phyloP scores from a whole-genome alignment of 2,113 vertebrate species.

The Corvus moneduloides region DNA sequence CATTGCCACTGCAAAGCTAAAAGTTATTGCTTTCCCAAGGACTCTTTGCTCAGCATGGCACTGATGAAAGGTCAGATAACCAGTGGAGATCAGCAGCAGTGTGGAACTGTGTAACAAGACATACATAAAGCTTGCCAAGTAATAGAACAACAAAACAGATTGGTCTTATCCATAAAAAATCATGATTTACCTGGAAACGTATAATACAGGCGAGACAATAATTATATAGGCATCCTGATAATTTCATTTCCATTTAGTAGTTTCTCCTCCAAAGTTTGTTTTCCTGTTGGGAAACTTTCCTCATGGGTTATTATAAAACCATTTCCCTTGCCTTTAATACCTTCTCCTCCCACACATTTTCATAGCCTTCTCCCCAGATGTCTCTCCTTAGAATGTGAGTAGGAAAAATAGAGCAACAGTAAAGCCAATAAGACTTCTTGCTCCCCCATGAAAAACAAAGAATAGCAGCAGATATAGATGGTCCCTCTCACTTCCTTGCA shows the following conservation, averaged over 20 bases:
- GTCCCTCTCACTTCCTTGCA: not conserved
- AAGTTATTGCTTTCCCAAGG: not conserved
- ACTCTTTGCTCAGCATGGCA: accelerated
- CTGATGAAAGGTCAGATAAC: not conserved
- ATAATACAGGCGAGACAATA: not conserved
- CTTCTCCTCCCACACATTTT: not conserved
- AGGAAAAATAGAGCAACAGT: not conserved
- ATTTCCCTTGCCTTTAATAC: not conserved
- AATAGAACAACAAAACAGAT: not conserved
- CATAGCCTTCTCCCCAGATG: not conserved
- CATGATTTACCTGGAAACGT: not conserved
- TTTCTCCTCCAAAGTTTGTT: not conserved
- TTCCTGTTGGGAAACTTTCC: not conserved
- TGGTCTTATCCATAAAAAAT: not conserved
- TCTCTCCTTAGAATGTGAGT: not conserved
- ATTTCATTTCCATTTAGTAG: not conserved
- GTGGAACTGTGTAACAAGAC: not conserved
- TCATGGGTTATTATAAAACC: not conserved
- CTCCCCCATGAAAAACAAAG: not conserved
- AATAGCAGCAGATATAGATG: not conserved
- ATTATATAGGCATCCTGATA: not conserved
- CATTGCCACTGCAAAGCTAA: not conserved
- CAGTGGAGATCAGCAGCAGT: not conserved
- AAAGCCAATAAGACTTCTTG: not conserved
- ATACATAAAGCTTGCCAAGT: not conserved